Percentiles rank a stretch among this genome's conserved stretches.
Evolutionary conservation across 2,797 vertebrate genomes (phyloP).

Genomic region (Nasua narica): DNA sequence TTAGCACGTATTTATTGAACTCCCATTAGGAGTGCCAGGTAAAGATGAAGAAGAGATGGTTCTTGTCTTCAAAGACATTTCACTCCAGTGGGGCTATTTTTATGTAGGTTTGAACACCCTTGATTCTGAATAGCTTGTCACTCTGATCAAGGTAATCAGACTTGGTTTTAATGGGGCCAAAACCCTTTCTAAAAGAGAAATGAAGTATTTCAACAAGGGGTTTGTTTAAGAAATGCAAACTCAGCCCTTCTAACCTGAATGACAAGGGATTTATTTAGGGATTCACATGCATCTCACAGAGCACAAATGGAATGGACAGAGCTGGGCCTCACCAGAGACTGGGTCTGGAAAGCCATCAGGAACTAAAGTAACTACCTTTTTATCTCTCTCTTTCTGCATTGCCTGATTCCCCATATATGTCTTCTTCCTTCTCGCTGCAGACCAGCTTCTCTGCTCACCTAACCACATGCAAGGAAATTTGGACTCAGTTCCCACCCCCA

Average conservation of each 20-base stretch:
- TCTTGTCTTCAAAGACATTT: not conserved
- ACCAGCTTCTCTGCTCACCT: not conserved
- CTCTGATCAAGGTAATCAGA: not conserved
- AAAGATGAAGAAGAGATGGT: not conserved
- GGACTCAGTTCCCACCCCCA: not conserved
- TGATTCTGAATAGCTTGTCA: not conserved
- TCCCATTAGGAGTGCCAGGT: not conserved
- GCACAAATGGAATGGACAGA: not conserved
- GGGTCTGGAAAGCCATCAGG: not conserved
- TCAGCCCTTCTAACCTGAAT: not conserved
- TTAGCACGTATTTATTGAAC: not conserved
- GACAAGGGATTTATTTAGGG: not conserved
- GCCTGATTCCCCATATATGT: not conserved
- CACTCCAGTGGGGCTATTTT: not conserved
- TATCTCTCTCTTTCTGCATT: not conserved
- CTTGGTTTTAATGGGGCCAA: not conserved
- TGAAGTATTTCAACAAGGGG: not conserved
- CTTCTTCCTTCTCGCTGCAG: not conserved
- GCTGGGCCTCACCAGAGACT: not conserved
- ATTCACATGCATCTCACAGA: not conserved
- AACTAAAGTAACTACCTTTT: not conserved
- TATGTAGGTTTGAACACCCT: not conserved
- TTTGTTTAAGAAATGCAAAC: not conserved
- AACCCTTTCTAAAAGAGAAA: not conserved
- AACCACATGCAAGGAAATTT: not conserved